A percentile compares a stretch with the other conserved stretches of the same genome.
These are phyloP conservation scores for Tuta absoluta DNA, from an alignment of 2,888 invertebrate genomes.

Conservation along the genomic window DNA sequence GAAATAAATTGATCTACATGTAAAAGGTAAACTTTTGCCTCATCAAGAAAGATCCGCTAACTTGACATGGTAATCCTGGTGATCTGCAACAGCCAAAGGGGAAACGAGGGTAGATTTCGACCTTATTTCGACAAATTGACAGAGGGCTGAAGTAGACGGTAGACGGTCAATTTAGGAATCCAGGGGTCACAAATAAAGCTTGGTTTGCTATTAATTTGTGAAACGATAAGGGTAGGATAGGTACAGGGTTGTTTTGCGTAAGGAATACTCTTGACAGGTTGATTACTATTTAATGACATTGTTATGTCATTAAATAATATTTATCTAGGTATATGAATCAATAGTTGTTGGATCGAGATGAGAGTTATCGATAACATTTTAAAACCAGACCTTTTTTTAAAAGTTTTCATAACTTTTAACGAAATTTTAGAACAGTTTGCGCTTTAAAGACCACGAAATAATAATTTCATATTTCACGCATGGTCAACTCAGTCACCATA, in stretches of 20 bases:
- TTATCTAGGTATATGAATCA: too few relatives aligned
- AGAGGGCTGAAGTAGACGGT: slow-evolving; percentile 15
- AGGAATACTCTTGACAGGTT: not conserved
- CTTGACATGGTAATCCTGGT: slow-evolving; percentile 46
- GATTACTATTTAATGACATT: not conserved
- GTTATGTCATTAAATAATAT: not conserved
- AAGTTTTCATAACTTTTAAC: too few relatives aligned
- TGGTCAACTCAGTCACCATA: too few relatives aligned
- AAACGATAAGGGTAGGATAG: not conserved
- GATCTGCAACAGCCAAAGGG: slow-evolving; percentile 32
- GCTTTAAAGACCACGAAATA: too few relatives aligned
- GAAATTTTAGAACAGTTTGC: too few relatives aligned
- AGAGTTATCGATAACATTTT: too few relatives aligned
- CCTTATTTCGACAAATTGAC: slow-evolving; percentile 28
- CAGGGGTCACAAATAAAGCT: not conserved
- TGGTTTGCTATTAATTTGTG: slow-evolving; percentile 10
- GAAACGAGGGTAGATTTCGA: slow-evolving; percentile 9
- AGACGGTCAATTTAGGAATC: not conserved
- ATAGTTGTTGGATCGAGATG: too few relatives aligned
- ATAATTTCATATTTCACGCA: too few relatives aligned
- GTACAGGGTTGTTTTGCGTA: not conserved
- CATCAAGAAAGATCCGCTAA: slow-evolving; percentile 23
- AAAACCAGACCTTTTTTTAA: too few relatives aligned
- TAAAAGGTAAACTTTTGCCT: not conserved
- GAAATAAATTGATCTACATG: too few relatives aligned